Conservation (phyloP, 92 coral and sea anemone species). For the Paragorgia papillata region DNA sequence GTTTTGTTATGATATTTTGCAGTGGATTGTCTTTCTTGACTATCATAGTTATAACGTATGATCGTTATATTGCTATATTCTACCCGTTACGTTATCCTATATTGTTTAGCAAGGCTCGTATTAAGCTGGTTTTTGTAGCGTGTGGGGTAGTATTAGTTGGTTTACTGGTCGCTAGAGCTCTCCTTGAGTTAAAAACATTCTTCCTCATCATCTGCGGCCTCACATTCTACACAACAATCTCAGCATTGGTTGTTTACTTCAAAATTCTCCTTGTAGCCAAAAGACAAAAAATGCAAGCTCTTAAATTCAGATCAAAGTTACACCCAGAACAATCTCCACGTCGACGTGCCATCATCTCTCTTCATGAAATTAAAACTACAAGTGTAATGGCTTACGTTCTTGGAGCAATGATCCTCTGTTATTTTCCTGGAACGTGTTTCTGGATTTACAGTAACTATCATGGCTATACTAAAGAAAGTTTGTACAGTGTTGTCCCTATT, state of each 20-base stretch:
- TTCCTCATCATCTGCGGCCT: conserved; percentile 28
- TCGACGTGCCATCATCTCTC: neutral
- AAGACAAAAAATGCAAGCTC: conserved; percentile 4
- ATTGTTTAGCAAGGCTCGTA: conserved; percentile 4
- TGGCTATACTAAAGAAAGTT: conserved; percentile 20
- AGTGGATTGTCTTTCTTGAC: conserved; percentile 36
- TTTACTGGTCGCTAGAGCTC: conserved; percentile 3
- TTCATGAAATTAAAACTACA: conserved; percentile 13
- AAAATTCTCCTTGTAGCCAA: conserved; percentile 26
- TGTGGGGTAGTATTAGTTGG: conserved; percentile 19
- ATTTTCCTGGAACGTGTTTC: conserved; percentile 4
- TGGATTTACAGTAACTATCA: conserved; percentile 36
- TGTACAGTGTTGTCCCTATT: conserved; percentile 23
- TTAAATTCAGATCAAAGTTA: neutral
- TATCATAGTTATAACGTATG: conserved; percentile 31
- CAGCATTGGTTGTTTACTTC: conserved; percentile 21
- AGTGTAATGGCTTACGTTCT: conserved; percentile 27
- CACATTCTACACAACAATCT: conserved; percentile 26
- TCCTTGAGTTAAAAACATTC: conserved; percentile 6
- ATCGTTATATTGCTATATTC: conserved; percentile 28
- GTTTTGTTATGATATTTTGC: conserved; percentile 35
- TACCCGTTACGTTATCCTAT: conserved; percentile 29
- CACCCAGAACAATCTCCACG: neutral
- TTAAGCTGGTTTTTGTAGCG: conserved; percentile 12
- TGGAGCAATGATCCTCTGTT: conserved; percentile 36